Evolutionary conservation across 2,113 vertebrate species (phyloP), one percentile per base, ranked within the genome.

Genomic region (Zeus faber): DNA sequence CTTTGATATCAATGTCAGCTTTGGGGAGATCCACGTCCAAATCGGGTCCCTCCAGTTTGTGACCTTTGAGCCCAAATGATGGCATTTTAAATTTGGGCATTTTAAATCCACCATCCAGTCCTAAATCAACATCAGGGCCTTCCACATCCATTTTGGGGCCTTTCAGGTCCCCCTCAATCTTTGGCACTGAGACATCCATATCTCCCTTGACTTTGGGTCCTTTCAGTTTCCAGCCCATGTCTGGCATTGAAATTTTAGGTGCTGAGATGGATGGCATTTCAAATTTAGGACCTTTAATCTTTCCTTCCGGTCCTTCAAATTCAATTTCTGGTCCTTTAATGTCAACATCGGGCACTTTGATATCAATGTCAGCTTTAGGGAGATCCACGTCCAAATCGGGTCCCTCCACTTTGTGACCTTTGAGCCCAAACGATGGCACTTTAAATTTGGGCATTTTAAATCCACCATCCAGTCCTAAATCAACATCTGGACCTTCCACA

Each of bases 241-340:
- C 47, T 29, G 47, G 47, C 47, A 49, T 49, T 0, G 47, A 49
- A 20, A 49, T 49, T 2, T 49, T 29, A 2, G 47, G 47, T 29
- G 25, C 47, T 9, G 47, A 29, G 1, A 49, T 27, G 2, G 25
- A 29, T 27, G 47, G 47, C 47, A 49, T 49, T 13, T 49, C 91
- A 41, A 90, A 20, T 79, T 87, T 87, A 0, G 87, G 79, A 0
- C 88, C 82, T 18, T 87, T 87, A 21, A 87, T 0, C 23, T 89
- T 85, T 0, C 27, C 79, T 18, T 90, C 85, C 0, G 62, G 62
- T 10, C 52, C 25, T 31, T 31, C 47, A 49, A 49, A 6, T 2
- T 49, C 47, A 29, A 49, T 10, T 31, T 49, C 47, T 29, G 47
- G 47, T 29, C 26, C 47, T 49, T 49, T 49, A n/a, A 49, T 29